Base-by-base conservation (phyloP, 2,113 vertebrate genomes). In the Indicator indicator region DNA sequence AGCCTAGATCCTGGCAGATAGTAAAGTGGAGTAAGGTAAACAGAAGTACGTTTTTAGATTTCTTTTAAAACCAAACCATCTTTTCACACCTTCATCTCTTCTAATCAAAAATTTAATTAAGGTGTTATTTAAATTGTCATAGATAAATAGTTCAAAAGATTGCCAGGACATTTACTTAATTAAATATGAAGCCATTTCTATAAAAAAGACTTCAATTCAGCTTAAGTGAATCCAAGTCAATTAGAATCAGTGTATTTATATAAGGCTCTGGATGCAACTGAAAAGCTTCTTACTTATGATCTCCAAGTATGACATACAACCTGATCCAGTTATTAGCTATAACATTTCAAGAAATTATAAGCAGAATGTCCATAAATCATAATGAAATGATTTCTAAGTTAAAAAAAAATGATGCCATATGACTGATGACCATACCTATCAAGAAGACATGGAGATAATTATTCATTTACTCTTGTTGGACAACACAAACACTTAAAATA, bases 281-380 rank as follows among this genome's bases (percentile, higher is more conserved):
- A 77, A 80, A 91, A 76, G 16, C 16, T 82, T 16, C 50, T 76
- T 27, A 19, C 18, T 55, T 28, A 27, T 0, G 2, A 28, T 14
- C 26, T 27, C 44, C 0, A 0, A 9, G 19, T 12, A 44, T 8
- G 26, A 19, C 9, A 6, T 20, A 21, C 9, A 36, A 72, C 17
- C 33, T 28, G 28, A 55, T 50, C 14, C 0, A 69, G 36, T 10
- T 48, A 23, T 16, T 65, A 2, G 24, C 27, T 58, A 50, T 18
- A 40, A 4, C 24, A 3, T 52, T 68, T 44, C 6, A 30, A 68
- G 32, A 75, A 64, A 26, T 84, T 54, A 71, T 78, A 64, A 60
- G 69, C 27, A 74, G 44, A 78, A 24, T 32, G 30, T 67, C 46
- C 27, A 28, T 77, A 46, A 48, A 32, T 5, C 19, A 44, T 40